Percentiles rank a stretch among this genome's conserved stretches.
Evolutionary conservation across 2,797 vertebrate species (phyloP).

Genomic region (Smutsia gigantea): DNA sequence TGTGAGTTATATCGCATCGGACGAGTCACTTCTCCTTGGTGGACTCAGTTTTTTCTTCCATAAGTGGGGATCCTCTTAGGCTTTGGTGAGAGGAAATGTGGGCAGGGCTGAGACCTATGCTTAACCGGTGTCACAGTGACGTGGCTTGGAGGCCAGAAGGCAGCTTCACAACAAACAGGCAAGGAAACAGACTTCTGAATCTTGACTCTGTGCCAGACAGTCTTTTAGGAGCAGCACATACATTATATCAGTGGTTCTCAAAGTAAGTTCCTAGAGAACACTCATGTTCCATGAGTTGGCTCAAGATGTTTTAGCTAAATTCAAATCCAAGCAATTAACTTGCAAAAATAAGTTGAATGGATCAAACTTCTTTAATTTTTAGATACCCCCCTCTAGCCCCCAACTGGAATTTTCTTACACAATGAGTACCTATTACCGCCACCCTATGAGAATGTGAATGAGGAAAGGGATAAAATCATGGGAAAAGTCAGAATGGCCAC

Average conservation of each 20-base stretch:
- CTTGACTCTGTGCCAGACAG: background rate
- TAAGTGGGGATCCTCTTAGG: background rate
- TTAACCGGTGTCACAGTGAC: background rate
- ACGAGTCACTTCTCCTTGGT: background rate
- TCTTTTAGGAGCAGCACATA: background rate
- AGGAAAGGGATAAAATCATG: background rate
- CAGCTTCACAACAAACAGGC: fast-evolving
- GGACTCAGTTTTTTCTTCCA: background rate
- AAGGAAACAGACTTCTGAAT: background rate
- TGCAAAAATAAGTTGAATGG: background rate
- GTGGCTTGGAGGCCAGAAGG: background rate
- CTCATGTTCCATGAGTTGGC: background rate
- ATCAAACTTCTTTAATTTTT: background rate
- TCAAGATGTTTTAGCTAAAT: background rate
- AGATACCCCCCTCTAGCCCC: fast-evolving
- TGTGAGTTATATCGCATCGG: background rate
- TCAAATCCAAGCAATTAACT: background rate
- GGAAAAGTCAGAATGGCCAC: background rate
- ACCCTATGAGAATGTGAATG: background rate
- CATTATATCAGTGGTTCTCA: background rate
- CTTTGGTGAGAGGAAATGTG: background rate
- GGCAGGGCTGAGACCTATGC: background rate
- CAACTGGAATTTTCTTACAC: background rate
- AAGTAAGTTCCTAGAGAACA: background rate
- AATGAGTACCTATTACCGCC: background rate